Percentiles rank a stretch among this genome's conserved stretches.
Evolutionary conservation across 2,797 vertebrate species (phyloP).

Genomic region (Coracias cyanogaster): DNA sequence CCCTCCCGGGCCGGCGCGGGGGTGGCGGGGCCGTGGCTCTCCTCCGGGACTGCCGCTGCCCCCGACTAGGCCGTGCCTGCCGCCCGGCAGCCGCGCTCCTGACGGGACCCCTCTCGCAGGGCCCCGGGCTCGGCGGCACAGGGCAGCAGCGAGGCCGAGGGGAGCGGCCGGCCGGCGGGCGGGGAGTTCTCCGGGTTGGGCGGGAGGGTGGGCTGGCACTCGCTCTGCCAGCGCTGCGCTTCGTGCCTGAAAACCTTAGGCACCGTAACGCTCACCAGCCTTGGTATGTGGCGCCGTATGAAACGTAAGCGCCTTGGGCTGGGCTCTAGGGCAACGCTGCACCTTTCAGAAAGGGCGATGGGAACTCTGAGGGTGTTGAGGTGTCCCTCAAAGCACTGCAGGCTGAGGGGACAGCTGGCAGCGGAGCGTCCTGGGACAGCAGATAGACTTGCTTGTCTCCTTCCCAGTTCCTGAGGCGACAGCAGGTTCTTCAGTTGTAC

Average conservation of each 20-base stretch:
- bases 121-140: neutral
- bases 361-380: rapidly evolving
- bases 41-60: no score
- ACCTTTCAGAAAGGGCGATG: rapidly evolving
- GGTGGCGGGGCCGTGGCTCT: neutral
- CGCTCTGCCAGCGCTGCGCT: neutral
- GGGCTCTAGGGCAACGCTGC: rapidly evolving
- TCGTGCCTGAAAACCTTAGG: rapidly evolving
- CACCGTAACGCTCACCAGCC: rapidly evolving
- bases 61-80: neutral
- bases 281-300: rapidly evolving
- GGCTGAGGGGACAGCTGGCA: neutral
- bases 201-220: neutral
- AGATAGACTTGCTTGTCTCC: neutral
- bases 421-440: rapidly evolving
- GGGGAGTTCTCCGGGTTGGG: neutral
- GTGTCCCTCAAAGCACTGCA: rapidly evolving
- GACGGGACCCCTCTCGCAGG: neutral
- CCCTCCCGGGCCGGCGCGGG: no score
- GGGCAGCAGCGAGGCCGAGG: neutral
- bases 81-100: neutral
- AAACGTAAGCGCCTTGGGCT: rapidly evolving
- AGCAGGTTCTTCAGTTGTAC: slow-evolving; percentile 89
- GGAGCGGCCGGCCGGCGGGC: neutral
- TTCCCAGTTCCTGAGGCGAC: slow-evolving; percentile 91